These are phyloP conservation scores for Mesocentrotus franciscanus DNA, from an alignment of 53 echinoderm and acorn worm species.

Conservation along the genomic window DNA sequence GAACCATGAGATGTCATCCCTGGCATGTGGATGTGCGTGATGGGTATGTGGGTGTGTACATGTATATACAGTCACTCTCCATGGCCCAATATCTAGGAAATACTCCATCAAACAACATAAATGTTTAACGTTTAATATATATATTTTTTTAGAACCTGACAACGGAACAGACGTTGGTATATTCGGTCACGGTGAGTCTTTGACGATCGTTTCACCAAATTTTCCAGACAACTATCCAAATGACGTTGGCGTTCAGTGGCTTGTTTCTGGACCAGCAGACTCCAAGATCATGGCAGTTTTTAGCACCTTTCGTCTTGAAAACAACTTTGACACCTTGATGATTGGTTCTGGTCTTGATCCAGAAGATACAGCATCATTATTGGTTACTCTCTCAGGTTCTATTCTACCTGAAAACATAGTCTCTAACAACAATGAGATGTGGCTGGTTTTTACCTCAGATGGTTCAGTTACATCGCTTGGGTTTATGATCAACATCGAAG, in stretches of 20 bases:
- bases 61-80: no score
- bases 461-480: neutral
- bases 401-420: neutral
- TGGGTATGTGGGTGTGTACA: no score
- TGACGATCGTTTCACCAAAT: neutral
- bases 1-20: no score
- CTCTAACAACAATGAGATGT: neutral
- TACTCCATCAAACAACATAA: no score
- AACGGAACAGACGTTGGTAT: no score
- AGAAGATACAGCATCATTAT: neutral
- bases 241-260: neutral
- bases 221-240: slow-evolving; percentile 14
- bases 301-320: neutral
- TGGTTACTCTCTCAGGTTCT: neutral
- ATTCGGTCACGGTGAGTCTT: neutral
- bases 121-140: neutral
- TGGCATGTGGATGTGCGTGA: no score
- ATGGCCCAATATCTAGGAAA: no score
- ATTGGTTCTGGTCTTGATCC: slow-evolving; percentile 26
- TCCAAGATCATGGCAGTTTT: neutral
- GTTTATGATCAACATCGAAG: neutral
- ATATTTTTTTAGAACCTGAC: neutral
- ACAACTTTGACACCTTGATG: neutral
- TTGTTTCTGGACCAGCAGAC: slow-evolving; percentile 15
- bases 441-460: slow-evolving; percentile 2